Percentiles rank a stretch among this genome's conserved stretches.
Conservation (phyloP, 2,888 invertebrate genomes). For the Harpalus rubripes region DNA sequence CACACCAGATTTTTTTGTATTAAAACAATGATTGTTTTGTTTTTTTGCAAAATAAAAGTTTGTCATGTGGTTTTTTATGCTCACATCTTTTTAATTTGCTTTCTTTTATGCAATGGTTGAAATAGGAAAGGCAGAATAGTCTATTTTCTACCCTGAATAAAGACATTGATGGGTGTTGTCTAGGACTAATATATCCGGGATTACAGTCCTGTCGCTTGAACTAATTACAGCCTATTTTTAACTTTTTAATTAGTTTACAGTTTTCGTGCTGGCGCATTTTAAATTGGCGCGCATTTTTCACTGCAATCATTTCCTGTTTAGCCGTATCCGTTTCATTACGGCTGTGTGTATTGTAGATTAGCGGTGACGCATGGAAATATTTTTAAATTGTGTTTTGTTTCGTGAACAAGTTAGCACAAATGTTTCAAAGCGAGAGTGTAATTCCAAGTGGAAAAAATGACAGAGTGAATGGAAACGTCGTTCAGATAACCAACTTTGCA, state of each 20-base stretch:
- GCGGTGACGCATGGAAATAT: background rate
- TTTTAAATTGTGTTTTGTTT: constrained; percentile 4
- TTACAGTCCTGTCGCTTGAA: constrained; percentile 20
- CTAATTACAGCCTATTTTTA: constrained; percentile 52
- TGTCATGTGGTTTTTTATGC: no score
- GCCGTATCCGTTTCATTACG: constrained; percentile 31
- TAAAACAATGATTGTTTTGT: no score
- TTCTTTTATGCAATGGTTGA: no score
- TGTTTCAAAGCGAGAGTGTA: background rate
- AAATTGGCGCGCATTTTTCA: constrained; percentile 55
- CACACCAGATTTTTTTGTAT: no score
- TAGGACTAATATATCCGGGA: constrained; percentile 30
- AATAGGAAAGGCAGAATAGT: no score
- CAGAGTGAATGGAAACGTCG: background rate
- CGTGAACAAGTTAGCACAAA: background rate
- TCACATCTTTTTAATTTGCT: no score
- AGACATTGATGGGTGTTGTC: background rate
- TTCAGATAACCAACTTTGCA: background rate
- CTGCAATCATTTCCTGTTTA: constrained; percentile 52
- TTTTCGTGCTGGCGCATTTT: constrained; percentile 17
- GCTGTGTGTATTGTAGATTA: constrained; percentile 20
- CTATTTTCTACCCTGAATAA: background rate
- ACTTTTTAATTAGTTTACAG: constrained; percentile 58
- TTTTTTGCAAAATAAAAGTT: no score
- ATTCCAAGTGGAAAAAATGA: background rate